Base-by-base conservation (phyloP, 2,113 vertebrate species). In the Pseudopodoces humilis region DNA sequence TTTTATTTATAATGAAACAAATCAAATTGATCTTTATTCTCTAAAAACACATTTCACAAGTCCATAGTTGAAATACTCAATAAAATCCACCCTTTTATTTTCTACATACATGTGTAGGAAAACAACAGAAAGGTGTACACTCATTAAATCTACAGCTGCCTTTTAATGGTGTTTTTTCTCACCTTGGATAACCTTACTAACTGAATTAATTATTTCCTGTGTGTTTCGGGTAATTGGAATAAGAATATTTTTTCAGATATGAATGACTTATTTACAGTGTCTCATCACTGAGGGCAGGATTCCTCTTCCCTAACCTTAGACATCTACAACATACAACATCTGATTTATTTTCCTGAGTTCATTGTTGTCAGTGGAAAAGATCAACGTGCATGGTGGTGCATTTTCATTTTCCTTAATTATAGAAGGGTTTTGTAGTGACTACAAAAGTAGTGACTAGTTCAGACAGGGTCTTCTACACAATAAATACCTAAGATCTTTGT, bases 341-440 rank as follows among this genome's bases (percentile, higher is more conserved):
- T 64, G 58, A 64, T n/a, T 68, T 88, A 64, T 79, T 93, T 77
- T 83, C 35, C 21, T 15, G 44, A 47, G 4, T 25, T 83, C 58
- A 47, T 13, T 6, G 86, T 58, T 78, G 59, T 50, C 35, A 46
- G 18, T 47, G 39, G 30, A 37, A 87, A 72, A 77, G 37, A 41
- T 30, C 3, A 6, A 39, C 3, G 8, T 15, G 65, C 70, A 39
- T 0, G 3, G 30, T 18, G 53, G 2, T 30, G 10, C 11, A 18
- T 44, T 72, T 85, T 72, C 30, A 25, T 88, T 86, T 86, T 72
- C 41, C 22, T 86, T 77, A 71, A 68, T 56, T 83, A 80, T 15
- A 58, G 46, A 31, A 39, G 37, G 41, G 44, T 13, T 92, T 67
- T 15, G 5, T 79, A 72, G 53, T 72, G 27, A 60, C 28, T 83